Evolutionary conservation across 2,888 invertebrate genomes (phyloP), one percentile per base, ranked within the genome.

Genomic region (Harpalus rufipes): DNA sequence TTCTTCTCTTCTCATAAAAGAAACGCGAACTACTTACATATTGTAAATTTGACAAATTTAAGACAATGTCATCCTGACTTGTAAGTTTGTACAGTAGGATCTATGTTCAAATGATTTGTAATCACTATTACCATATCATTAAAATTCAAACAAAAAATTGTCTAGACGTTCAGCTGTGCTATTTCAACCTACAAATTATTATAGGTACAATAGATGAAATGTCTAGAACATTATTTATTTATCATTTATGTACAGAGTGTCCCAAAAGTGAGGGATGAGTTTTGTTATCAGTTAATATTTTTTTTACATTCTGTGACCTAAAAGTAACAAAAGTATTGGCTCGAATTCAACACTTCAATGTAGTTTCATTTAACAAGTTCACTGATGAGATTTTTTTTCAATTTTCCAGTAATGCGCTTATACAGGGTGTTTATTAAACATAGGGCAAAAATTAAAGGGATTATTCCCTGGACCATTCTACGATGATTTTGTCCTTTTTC

Each of bases 111-210:
- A 51, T 51, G 44, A 51, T 51, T 51, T 51, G 44, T 51, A 51
- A 51, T 51, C 44, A 51, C 44, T 51, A 51, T 51, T 51, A 51
- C 44, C 44, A 51, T 51, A 51, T 51, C 44, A 51, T 51, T 51
- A 51, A 51, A 51, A 51, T 51, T 1, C 44, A 51, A 51, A 51
- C 44, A 51, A 51, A 51, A 51, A 51, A 51, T 51, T 51, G 44
- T 51, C 44, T 51, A 51, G 44, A 51, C 44, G 44, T 51, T 51
- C 44, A 44, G 44, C 10, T 51, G 44, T 10, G 44, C 44, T 51
- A 51, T 51, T 51, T 51, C 44, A 51, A 51, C 44, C 44, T 51
- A 51, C 44, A 51, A 51, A 51, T 51, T 1, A 51, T 12, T 51
- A 51, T 10, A 32, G 32, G 44, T 51, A 51, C 44, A 51, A 51